These are phyloP conservation scores for Craseonycteris thonglongyai DNA, from an alignment of 2,113 vertebrate genomes.

Conservation along the genomic window DNA sequence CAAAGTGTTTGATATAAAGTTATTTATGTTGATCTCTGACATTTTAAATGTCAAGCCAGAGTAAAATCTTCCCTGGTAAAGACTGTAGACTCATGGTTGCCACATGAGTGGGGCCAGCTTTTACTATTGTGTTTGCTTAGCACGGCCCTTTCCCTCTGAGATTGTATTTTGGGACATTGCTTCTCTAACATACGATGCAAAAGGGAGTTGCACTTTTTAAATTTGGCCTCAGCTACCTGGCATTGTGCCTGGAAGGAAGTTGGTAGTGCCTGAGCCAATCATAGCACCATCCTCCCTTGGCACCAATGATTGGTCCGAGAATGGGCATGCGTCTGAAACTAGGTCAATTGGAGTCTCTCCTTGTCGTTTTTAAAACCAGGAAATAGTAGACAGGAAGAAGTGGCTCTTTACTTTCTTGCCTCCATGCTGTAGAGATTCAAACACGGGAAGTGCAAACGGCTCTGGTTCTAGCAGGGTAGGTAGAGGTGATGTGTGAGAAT, in stretches of 20 bases:
- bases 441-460: not conserved
- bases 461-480: not conserved
- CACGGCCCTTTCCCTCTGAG: not conserved
- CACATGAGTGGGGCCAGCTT: not conserved
- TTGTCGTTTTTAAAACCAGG: not conserved
- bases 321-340: not conserved
- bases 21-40: not conserved
- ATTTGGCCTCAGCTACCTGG: not conserved
- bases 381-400: not conserved
- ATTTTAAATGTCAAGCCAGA: not conserved
- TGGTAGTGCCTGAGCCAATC: not conserved
- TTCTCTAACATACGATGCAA: not conserved
- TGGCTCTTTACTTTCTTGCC: not conserved
- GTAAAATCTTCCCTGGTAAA: not conserved
- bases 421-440: not conserved
- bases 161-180: not conserved
- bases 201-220: not conserved
- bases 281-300: not conserved
- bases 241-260: not conserved
- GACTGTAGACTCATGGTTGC: not conserved
- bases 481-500: not conserved
- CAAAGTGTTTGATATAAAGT: not conserved
- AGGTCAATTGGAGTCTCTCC: not conserved
- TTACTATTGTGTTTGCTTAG: not conserved
- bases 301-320: not conserved